Percentiles rank a stretch among this genome's conserved stretches.
Conservation (phyloP, 1,140 invertebrate species). For the Bilobella aurantiaca region DNA sequence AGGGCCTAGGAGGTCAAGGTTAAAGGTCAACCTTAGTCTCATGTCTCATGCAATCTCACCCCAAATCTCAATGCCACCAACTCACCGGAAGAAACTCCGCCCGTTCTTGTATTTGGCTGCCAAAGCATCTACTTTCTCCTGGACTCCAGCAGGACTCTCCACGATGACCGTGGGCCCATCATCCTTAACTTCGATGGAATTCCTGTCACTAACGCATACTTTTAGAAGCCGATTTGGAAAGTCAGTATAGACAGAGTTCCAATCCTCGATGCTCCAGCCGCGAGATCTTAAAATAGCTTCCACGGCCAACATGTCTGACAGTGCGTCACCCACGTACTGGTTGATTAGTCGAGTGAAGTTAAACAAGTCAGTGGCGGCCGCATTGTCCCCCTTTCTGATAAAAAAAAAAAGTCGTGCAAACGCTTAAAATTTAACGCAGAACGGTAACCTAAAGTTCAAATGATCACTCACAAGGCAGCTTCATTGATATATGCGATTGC, state of each 20-base stretch:
- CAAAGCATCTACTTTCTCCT: constrained; percentile 64
- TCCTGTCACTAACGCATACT: constrained; percentile 74
- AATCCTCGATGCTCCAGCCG: constrained; percentile 65
- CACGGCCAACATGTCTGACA: constrained; percentile 88
- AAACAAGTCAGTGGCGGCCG: constrained; percentile 51
- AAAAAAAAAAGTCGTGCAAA: neutral
- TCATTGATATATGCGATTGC: constrained; percentile 44
- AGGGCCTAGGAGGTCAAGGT: constrained; percentile 54
- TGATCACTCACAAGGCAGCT: constrained; percentile 43
- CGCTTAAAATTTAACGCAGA: neutral
- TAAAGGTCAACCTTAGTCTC: too few species aligned
- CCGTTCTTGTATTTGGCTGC: constrained; percentile 59
- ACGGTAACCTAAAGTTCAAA: constrained; percentile 29
- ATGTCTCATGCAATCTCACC: neutral
- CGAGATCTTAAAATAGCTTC: constrained; percentile 76
- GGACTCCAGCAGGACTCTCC: constrained; percentile 66
- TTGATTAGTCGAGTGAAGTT: constrained; percentile 77
- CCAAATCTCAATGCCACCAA: neutral
- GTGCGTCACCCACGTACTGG: constrained; percentile 91
- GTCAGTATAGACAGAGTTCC: constrained; percentile 70
- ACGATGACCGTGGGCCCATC: constrained; percentile 61
- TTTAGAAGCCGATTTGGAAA: constrained; percentile 81
- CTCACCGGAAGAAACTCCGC: constrained; percentile 72
- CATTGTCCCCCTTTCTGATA: constrained; percentile 12
- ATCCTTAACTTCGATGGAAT: constrained; percentile 69